Evolutionary conservation across 2,113 vertebrate species (phyloP).

Genomic region (Anseranas semipalmata): DNA sequence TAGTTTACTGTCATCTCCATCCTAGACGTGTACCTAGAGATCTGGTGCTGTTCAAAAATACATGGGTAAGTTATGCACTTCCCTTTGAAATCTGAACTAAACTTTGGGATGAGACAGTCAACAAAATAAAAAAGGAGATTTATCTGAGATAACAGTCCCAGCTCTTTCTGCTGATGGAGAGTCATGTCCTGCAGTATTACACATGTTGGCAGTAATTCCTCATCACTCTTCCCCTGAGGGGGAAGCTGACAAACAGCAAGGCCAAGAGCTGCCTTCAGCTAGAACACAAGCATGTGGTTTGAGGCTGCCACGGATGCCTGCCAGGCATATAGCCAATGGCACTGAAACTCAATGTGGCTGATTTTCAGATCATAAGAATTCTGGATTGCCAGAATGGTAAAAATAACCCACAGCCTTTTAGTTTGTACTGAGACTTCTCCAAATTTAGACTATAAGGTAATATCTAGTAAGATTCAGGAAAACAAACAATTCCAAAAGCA

Average conservation of each 20-base stretch:
- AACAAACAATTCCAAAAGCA: neutral
- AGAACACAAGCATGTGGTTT: neutral
- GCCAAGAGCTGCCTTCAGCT: conserved; percentile 36
- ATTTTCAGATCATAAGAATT: neutral
- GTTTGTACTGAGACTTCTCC: neutral
- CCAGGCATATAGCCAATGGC: neutral
- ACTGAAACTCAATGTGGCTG: neutral
- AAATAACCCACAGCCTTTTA: neutral
- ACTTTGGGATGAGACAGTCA: neutral
- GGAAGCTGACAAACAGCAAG: conserved; percentile 15
- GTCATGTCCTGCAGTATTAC: neutral
- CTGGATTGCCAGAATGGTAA: neutral
- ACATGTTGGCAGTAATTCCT: neutral
- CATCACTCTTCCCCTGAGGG: neutral
- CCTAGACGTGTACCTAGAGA: neutral
- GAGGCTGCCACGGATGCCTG: neutral
- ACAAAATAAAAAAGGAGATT: neutral
- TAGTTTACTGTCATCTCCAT: neutral
- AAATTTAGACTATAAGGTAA: neutral
- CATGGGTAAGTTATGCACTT: neutral
- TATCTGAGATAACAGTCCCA: neutral
- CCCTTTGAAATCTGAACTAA: neutral
- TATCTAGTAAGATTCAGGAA: neutral
- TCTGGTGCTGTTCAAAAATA: neutral
- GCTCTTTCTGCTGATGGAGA: neutral